Conservation (phyloP, 2,888 invertebrate genomes). For the Microchrysa polita region DNA sequence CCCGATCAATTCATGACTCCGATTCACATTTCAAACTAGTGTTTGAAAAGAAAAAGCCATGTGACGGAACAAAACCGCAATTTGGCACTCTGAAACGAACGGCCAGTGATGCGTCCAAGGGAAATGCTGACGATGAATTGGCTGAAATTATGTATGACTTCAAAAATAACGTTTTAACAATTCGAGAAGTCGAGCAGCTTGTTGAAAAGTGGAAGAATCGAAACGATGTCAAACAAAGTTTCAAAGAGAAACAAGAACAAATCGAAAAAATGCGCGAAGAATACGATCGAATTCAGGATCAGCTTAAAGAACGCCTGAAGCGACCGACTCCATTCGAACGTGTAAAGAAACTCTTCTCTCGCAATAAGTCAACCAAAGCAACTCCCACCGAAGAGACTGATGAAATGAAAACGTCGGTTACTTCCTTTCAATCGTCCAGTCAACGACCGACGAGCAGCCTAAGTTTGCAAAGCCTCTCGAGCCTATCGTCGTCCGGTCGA, state of each 20-base stretch:
- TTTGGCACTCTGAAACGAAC: conserved; percentile 62
- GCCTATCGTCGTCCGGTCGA: conserved; percentile 77
- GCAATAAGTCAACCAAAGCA: conserved; percentile 64
- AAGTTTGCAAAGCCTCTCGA: conserved; percentile 74
- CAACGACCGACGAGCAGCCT: conserved; percentile 75
- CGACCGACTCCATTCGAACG: conserved; percentile 84
- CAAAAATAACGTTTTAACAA: conserved; percentile 87
- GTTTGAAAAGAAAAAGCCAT: conserved; percentile 49
- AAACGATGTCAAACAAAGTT: conserved; percentile 86
- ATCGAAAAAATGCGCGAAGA: conserved; percentile 81
- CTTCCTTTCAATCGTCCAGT: conserved; percentile 58
- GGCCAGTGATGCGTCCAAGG: conserved; percentile 61
- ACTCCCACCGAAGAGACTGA: conserved; percentile 53
- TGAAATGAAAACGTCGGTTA: conserved; percentile 62
- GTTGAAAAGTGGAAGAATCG: conserved; percentile 89
- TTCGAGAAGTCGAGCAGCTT: conserved; percentile 83
- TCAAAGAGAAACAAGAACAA: conserved; percentile 86
- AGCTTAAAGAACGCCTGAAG: conserved; percentile 78
- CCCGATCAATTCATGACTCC: conserved; percentile 27
- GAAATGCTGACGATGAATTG: conserved; percentile 74
- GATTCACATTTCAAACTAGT: conserved; percentile 50
- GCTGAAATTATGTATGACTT: conserved; percentile 89
- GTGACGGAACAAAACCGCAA: conserved; percentile 43
- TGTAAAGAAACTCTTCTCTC: conserved; percentile 78
- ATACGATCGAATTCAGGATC: conserved; percentile 83